Base-by-base conservation (phyloP, 2,113 vertebrate species). In the Limanda limanda region DNA sequence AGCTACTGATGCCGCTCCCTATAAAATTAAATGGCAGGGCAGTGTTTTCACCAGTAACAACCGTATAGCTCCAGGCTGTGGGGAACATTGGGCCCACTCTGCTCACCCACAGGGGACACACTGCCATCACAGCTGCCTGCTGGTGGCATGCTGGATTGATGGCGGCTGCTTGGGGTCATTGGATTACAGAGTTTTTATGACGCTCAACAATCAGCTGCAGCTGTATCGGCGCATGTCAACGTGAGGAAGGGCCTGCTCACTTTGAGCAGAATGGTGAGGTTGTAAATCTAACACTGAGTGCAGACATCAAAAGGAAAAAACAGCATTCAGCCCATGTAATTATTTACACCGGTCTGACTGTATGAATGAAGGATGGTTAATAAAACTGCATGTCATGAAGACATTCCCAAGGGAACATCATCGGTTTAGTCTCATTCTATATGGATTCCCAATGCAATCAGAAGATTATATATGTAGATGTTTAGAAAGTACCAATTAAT, bases 111-210 rank as follows among this genome's bases (percentile, higher is more conserved):
- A 45, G 60, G 82, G 79, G 90, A 88, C 63, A 60, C 70, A 61
- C 63, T 47, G 68, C 78, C 71, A 74, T 79, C 82, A 78, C 56
- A 58, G 68, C 82, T 64, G 85, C 79, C 78, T 86, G 83, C 71
- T 83, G 69, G 74, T 74, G 81, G 71, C 78, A 75, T 65, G 60
- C 72, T 79, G 76, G 82, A 90, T 89, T 90, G 85, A 91, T 89
- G 68, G 79, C 10, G n/a, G 76, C 81, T 85, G 83, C 76, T 87
- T 76, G 79, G 80, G 85, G 74, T 89, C 85, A 78, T 70, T 88
- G 86, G 81, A 89, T 89, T 83, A 81, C 82, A 75, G 69, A 71
- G 79, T 69, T 86, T 91, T 89, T 71, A 88, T 79, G 77, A 66
- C 10, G 17, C 69, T 73, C 82, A 56, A 88, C 75, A 84, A 85